Percentiles rank a stretch among this genome's conserved stretches.
These are phyloP conservation scores for Sarcoramphus papa DNA, from an alignment of 2,797 vertebrate genomes.

Conservation along the genomic window DNA sequence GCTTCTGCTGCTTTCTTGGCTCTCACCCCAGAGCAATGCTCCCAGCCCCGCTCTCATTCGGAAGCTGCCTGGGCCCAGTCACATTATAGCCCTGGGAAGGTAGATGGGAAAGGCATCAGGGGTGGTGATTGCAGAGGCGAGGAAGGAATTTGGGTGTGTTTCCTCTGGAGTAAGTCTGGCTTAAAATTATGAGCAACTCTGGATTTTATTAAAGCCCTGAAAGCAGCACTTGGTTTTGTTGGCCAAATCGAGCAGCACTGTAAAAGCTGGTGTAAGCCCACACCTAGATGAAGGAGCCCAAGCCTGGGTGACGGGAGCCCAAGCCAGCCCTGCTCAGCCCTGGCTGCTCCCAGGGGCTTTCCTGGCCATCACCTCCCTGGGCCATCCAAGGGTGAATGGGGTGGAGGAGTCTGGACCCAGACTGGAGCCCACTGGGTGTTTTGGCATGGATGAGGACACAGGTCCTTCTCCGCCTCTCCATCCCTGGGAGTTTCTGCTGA, in stretches of 20 bases:
- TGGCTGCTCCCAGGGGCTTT: neutral
- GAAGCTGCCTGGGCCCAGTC: neutral
- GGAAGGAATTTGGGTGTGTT: constrained; percentile 18
- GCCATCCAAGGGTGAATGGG: too few species aligned
- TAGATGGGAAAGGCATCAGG: neutral
- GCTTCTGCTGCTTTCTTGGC: neutral
- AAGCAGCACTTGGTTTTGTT: neutral
- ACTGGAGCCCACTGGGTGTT: neutral
- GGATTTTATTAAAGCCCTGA: neutral
- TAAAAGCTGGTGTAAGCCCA: neutral
- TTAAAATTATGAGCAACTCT: neutral
- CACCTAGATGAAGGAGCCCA: neutral
- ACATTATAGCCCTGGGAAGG: neutral
- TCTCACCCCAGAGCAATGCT: neutral
- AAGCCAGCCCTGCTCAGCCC: neutral
- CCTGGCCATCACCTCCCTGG: neutral
- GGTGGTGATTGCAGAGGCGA: neutral
- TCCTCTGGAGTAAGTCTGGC: neutral
- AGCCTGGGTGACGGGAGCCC: neutral
- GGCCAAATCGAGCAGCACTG: neutral
- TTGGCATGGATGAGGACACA: too few species aligned
- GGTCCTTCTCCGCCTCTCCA: neutral
- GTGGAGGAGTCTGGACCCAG: neutral
- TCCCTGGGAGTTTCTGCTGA: neutral
- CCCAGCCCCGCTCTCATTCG: fast-evolving